Conservation (phyloP, 2,888 invertebrate species). For the Tenodera sinensis region DNA sequence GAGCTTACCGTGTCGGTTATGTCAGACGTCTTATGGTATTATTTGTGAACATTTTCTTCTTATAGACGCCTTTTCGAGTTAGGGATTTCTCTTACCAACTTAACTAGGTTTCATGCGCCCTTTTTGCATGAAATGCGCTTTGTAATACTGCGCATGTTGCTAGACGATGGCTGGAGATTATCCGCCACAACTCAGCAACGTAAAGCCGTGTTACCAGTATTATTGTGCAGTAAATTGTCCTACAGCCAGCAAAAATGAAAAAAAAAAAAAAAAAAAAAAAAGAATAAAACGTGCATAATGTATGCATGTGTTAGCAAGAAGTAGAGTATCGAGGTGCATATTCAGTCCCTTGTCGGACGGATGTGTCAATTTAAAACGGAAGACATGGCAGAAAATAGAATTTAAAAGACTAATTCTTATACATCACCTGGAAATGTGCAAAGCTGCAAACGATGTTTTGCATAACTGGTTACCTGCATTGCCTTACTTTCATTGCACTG, state of each 20-base stretch:
- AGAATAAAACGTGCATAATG: not conserved
- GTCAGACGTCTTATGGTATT: too few species aligned
- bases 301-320: not conserved
- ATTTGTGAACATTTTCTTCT: too few species aligned
- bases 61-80: too few species aligned
- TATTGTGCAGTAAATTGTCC: not conserved
- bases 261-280: too few species aligned
- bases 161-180: not conserved
- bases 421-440: not conserved
- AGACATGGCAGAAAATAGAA: not conserved
- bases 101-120: not conserved
- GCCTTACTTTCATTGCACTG: not conserved
- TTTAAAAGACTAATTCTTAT: not conserved
- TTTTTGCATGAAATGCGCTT: not conserved
- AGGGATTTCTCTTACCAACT: too few species aligned
- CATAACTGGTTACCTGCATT: not conserved
- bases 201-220: not conserved
- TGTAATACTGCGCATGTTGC: not conserved
- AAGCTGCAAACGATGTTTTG: not conserved
- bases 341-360: not conserved
- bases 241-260: not conserved
- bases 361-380: not conserved
- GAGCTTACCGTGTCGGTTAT: too few species aligned
- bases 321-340: not conserved
- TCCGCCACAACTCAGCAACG: not conserved